Base-by-base conservation (phyloP, 2,888 invertebrate species). In the Lithophane socia region DNA sequence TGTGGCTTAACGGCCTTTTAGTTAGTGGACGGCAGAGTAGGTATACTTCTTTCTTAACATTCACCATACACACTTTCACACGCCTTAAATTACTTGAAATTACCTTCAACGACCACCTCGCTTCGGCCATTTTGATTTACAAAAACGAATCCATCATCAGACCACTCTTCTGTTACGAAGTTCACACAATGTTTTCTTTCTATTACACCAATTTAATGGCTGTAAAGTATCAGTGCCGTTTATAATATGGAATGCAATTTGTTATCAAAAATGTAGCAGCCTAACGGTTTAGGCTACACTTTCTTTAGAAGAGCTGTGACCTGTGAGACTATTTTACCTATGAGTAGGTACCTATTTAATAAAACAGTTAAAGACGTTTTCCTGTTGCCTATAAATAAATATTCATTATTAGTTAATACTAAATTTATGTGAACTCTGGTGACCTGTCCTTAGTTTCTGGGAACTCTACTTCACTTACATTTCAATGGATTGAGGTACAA, bases 11-110 rank as follows among this genome's bases (percentile, higher is more conserved):
- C n/a, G n/a, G n/a, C n/a, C n/a, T n/a, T n/a, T n/a, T n/a, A n/a
- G n/a, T n/a, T n/a, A n/a, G n/a, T n/a, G n/a, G n/a, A n/a, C n/a
- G n/a, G n/a, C n/a, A n/a, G n/a, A n/a, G n/a, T 24, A 24, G 29
- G 29, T 29, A 29, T n/a, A 29, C 73, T 44, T 29, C 10, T 63
- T 63, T 44, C 49, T 21, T 42, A 29, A 60, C 47, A 54, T 54
- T 24, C 29, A 52, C 67, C 21, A 29, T 61, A 49, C 18, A 29
- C 8, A 68, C 84, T 84, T 82, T 82, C 80, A 82, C 82, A 73
- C 47, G 73, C 24, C 65, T 56, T 49, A 66, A 83, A 69, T 75
- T 67, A 82, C 29, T 61, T 58, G 13, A 47, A 81, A 72, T 73
- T 54, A 60, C 24, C n/a, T 63, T 16, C 63, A 84, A 84, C 66